Conservation (phyloP, 2,888 invertebrate genomes). For the Electrophaes corylata region DNA sequence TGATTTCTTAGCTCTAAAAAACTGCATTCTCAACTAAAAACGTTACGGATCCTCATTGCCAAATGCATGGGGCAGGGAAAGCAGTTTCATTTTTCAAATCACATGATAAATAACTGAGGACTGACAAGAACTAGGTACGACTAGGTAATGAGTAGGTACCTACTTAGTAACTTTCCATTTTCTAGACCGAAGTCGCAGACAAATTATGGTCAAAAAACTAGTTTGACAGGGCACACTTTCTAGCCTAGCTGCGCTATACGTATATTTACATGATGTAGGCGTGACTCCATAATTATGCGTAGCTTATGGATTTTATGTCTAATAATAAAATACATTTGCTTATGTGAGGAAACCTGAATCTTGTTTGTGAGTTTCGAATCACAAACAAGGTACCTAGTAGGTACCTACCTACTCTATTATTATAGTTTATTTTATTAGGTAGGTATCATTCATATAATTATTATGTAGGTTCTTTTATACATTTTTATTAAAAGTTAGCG, state of each 20-base stretch:
- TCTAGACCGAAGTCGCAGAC: conserved; percentile 24
- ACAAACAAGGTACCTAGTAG: background rate
- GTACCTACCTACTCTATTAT: no score
- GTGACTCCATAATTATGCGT: conserved; percentile 1
- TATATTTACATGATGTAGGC: background rate
- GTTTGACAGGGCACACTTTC: conserved; percentile 31
- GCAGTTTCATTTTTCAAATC: no score
- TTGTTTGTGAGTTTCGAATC: background rate
- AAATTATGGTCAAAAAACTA: conserved; percentile 38
- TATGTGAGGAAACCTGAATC: conserved; percentile 4
- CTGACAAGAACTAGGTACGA: no score
- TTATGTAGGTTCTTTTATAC: no score
- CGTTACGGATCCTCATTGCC: no score
- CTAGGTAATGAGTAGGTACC: conserved; percentile 1
- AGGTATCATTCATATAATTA: background rate
- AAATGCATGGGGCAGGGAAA: no score
- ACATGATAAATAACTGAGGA: no score
- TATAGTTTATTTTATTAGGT: background rate
- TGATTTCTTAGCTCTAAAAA: no score
- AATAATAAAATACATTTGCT: conserved; percentile 7
- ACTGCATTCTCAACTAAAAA: no score
- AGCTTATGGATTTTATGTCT: conserved; percentile 5
- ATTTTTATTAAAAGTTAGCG: no score
- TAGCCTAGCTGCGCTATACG: conserved; percentile 13
- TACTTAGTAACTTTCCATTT: conserved; percentile 34